Evolutionary conservation across 2,113 vertebrate genomes (phyloP).

Genomic region (Chiloscyllium plagiosum): DNA sequence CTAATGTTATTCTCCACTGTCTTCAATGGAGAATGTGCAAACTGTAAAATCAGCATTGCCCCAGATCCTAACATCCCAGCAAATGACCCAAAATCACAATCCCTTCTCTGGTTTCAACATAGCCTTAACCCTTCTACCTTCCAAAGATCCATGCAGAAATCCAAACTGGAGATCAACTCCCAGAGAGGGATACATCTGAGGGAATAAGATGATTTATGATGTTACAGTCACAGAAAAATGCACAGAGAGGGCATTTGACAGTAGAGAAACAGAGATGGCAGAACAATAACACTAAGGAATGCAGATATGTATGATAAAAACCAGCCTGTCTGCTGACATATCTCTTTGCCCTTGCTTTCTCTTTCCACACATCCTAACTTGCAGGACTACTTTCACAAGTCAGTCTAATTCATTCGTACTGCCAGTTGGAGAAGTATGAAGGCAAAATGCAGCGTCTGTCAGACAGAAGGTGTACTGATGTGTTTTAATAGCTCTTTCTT

Average conservation of each 20-base stretch:
- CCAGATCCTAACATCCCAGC: background rate
- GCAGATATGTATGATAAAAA: background rate
- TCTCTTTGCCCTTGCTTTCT: background rate
- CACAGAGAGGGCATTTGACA: too few relatives aligned
- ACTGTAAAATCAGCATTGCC: background rate
- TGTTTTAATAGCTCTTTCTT: conserved; percentile 46
- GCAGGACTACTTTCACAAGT: conserved; percentile 26
- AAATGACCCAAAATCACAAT: background rate
- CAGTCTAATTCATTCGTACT: conserved; percentile 20
- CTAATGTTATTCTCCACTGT: background rate
- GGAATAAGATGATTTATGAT: background rate
- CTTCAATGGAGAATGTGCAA: background rate
- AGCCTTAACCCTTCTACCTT: background rate
- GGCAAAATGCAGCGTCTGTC: background rate
- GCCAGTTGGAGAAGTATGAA: conserved; percentile 29
- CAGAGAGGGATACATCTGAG: background rate
- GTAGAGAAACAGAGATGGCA: too few relatives aligned
- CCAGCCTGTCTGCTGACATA: background rate
- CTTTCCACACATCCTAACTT: background rate
- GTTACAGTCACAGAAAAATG: background rate
- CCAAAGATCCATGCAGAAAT: background rate
- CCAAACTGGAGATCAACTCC: background rate
- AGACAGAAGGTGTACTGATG: conserved; percentile 44
- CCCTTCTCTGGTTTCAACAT: background rate
- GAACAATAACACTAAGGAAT: background rate